Evolutionary conservation across 92 coral and sea anemone genomes (phyloP), one percentile per base, ranked within the genome.

Genomic region (Micromussa lordhowensis): DNA sequence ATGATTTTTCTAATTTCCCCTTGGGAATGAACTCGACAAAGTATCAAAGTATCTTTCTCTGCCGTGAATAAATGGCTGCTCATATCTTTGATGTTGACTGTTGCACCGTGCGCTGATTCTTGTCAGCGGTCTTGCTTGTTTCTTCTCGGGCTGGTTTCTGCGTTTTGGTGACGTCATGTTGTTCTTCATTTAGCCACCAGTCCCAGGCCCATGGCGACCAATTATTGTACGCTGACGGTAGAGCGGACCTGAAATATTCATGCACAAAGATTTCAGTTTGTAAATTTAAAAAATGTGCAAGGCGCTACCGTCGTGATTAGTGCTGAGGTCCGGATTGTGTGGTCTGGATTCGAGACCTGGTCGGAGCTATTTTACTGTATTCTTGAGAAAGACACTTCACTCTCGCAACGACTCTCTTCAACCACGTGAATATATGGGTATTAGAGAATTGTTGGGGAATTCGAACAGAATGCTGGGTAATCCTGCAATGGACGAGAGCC

Each of bases 181-280:
- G 40, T 22, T 21, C 81, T 36, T 58, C 58, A 21, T 29, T 15
- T 19, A 86, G 77, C 83, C 83, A 63, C 89, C 89, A 86, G 83
- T 86, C 83, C 89, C 89, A 86, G 83, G 78, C 89, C 89, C 89
- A 86, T n/a, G 89, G 89, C 16, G 89, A 77, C 82, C 83, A 86
- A 57, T 29, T 63, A 69, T 86, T 86, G 26, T 86, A 61, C 63
- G 89, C 77, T 22, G 89, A 86, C n/a, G 89, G 89, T 17, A 86
- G 58, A 63, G 75, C 31, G 64, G 22, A 86, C 76, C 89, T 86
- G 77, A 49, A 57, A 75, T 8, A 21, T 31, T 6, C 3, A 66
- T 24, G 32, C 5, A 21, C 22, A 44, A 55, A 16, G 4, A 16
- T 55, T 55, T 11, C 0, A 51, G 57, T 51, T 9, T 51, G 16